Base-by-base conservation (phyloP, 2,888 invertebrate species). In the Pollenia griseotomentosa region DNA sequence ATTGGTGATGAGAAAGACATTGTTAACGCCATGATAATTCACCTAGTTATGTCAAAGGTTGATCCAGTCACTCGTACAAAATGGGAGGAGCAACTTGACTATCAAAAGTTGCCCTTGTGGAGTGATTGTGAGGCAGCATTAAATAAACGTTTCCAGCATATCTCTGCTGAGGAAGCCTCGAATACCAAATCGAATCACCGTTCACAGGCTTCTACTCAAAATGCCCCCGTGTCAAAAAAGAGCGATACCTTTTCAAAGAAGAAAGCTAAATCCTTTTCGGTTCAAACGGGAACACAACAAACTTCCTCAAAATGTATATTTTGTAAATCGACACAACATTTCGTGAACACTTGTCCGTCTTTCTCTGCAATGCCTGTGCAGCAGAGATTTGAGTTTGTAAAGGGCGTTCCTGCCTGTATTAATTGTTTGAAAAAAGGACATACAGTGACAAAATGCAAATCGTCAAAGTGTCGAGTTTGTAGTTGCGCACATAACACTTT, bases 361-460 rank as follows among this genome's bases (percentile, higher is more conserved):
- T 86, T 82, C 44, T 0, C 19, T 59, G 40, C 40, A 12, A 19
- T 59, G 14, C 59, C 33, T 14, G 33, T 59, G 11, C 33, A 33
- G 19, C 70, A 46, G 65, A 81, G 57, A 75, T 82, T 42, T 10
- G 63, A 80, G 44, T n/a, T n/a, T n/a, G n/a, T n/a, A n/a, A n/a
- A n/a, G n/a, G n/a, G n/a, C n/a, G n/a, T n/a, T n/a, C n/a, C n/a
- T n/a, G n/a, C n/a, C n/a, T n/a, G n/a, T n/a, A n/a, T n/a, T n/a
- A n/a, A n/a, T n/a, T n/a, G n/a, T n/a, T n/a, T n/a, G n/a, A n/a
- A n/a, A n/a, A n/a, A n/a, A n/a, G 79, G 79, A 51, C 83, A 81
- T 12, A 78, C 86, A 16, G 86, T 86, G 6, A 81, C 74, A 12
- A 86, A 79, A 53, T 82, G 82, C n/a, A 88, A 81, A 73, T 23